Evolutionary conservation across 2,113 vertebrate species (phyloP).

Genomic region (Nanorana parkeri): DNA sequence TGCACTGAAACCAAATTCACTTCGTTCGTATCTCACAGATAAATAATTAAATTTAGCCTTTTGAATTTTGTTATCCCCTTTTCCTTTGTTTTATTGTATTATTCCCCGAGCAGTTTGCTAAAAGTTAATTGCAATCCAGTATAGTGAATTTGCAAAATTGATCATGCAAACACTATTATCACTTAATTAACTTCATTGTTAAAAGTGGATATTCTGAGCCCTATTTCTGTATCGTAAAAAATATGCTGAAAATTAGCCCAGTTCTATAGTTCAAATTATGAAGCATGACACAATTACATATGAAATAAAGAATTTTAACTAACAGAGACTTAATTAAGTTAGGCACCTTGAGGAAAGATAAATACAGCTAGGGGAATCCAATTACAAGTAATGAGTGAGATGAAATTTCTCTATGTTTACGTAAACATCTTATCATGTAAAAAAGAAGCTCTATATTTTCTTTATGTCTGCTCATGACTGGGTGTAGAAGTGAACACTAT

Average conservation of each 20-base stretch:
- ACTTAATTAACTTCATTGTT: conserved; percentile 26
- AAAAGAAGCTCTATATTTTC: no score
- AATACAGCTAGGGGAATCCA: no score
- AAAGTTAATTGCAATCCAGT: conserved; percentile 30
- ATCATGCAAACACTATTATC: conserved; percentile 24
- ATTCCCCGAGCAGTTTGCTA: conserved; percentile 19
- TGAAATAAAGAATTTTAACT: no score
- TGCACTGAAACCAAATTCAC: not conserved
- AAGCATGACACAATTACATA: no score
- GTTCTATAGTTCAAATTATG: no score
- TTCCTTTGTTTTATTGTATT: conserved; percentile 37
- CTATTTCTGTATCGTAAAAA: not conserved
- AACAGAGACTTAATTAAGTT: no score
- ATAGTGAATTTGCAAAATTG: conserved; percentile 22
- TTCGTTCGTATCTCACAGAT: conserved; percentile 39
- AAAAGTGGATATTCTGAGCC: not conserved
- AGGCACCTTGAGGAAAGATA: no score
- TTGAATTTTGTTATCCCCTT: conserved; percentile 22
- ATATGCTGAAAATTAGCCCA: not conserved
- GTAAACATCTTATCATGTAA: no score
- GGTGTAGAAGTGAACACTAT: no score
- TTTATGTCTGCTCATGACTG: no score
- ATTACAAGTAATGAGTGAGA: no score
- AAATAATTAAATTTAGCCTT: conserved; percentile 39
- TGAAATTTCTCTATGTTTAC: no score